phyloP scores from a whole-genome alignment of 2,113 vertebrate species.

The Calypte anna region DNA sequence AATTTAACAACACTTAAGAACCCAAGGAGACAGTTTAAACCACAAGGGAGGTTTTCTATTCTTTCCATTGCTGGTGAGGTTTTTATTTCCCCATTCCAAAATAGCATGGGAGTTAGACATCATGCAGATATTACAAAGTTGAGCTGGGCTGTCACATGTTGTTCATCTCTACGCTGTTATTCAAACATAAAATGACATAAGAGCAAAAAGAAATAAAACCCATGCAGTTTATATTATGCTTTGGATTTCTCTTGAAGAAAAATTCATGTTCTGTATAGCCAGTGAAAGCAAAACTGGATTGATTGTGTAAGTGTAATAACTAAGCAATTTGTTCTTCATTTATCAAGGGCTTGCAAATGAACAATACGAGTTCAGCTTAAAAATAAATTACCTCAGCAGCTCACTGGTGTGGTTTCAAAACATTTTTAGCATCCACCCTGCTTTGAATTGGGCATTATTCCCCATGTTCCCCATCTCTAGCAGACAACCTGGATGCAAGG shows the following conservation, averaged over 20 bases:
- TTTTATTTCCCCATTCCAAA: conserved; percentile 47
- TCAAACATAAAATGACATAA: conserved; percentile 43
- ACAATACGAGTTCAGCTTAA: conserved; percentile 1
- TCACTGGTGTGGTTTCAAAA: background rate
- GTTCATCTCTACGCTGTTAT: background rate
- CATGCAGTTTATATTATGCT: conserved; percentile 1
- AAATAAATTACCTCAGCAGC: conserved; percentile 21
- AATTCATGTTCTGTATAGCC: background rate
- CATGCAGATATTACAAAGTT: background rate
- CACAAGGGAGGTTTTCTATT: conserved; percentile 50
- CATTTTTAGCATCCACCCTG: conserved; percentile 3
- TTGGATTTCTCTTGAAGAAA: background rate
- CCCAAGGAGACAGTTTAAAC: conserved; percentile 54
- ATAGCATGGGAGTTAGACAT: conserved; percentile 35
- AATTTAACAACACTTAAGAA: conserved; percentile 63
- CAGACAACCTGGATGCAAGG: background rate
- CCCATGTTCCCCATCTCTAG: background rate
- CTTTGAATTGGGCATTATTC: fast-evolving
- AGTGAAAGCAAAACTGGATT: conserved; percentile 8
- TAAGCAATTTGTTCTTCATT: conserved; percentile 14
- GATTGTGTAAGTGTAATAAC: background rate
- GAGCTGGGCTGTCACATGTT: background rate
- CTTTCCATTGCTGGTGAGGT: conserved; percentile 42
- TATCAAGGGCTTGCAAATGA: conserved; percentile 30
- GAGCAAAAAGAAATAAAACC: conserved; percentile 36